Evolutionary conservation across 2,113 vertebrate species (phyloP), one percentile per base, ranked within the genome.

Genomic region (Ciconia boyciana): DNA sequence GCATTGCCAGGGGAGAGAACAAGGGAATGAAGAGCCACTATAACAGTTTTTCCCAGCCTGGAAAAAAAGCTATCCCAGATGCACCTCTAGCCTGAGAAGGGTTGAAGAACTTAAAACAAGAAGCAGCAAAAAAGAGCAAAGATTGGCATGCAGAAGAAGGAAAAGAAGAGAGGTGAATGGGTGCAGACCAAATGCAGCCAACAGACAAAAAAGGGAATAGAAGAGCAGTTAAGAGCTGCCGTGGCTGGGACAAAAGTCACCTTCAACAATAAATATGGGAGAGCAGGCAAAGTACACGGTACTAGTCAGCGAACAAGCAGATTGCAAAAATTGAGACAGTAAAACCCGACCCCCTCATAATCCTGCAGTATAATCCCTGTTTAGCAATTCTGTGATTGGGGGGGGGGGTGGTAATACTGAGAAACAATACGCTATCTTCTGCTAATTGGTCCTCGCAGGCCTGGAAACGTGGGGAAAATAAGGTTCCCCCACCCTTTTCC

Each of bases 211-310:
- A 93, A 61, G 62, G 84, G 54, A 79, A 87, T 0, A 41, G 77
- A 76, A 36, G 49, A 64, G 61, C 48, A 87, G 41, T 32, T 41
- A 87, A 54, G 78, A 62, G 78, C 78, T 76, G 36, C 29, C 2
- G 8, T 11, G 34, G 52, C 52, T 32, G 32, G 94, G 85, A 93
- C 94, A 96, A 95, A 96, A 96, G 96, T 97, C 96, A 96, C 94
- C 84, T 95, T 87, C 66, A 74, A 44, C 92, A 91, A 94, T 93
- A 94, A 93, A 94, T 46, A 68, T 0, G 36, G 46, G 66, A 94
- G 70, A n/a, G 62, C 66, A 94, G 87, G 71, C 96, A 96, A 96
- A 96, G 96, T 96, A 80, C 96, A 62, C 3, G 4, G 34, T 22
- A 16, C 24, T 46, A 52, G 69, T 64, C 70, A 85, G 54, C 1